Evolutionary conservation across 2,888 invertebrate species (phyloP), one percentile per base, ranked within the genome.

Genomic region (Leptinotarsa peninsularis): DNA sequence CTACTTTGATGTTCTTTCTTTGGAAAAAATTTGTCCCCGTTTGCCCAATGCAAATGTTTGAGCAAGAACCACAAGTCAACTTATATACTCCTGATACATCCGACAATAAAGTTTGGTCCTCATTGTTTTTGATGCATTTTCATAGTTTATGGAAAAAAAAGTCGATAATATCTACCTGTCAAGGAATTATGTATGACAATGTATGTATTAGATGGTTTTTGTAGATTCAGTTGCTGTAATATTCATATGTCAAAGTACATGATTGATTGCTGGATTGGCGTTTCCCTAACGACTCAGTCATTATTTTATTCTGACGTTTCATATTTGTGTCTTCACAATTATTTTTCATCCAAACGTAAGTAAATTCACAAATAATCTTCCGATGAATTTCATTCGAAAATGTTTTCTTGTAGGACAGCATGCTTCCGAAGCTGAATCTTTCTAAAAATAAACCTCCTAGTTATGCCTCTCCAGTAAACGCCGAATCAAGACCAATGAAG

Each of bases 401-500:
- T 14, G 14, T 14, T 58, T 23, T 23, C 23, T 23, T 23, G 13
- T 21, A 58, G 58, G 4, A 58, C 14, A 21, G 1, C 21, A 58
- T 71, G 52, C n/a, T 71, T 13, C 13, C 58, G 10, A 73, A 69
- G 13, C 33, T 69, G 63, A 63, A 54, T 43, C 60, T 33, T 27
- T 68, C 50, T 13, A 4, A n/a, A 49, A 73, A 15, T 21, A 69
- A 73, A 50, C 52, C 60, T n/a, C 14, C 56, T 5, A 27, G 69
- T 4, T 56, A 69, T 69, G 54, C 18, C 13, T 17, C 69, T n/a
- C 63, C 14, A 18, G 43, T 43, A 10, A 43, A 10, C 43, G 43
- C 50, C 0, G n/a, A 52, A 15, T 69, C 77, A 3, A 78, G 89
- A 75, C 88, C 88, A 33, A 91, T 92, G 92, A 91, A 90, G 83